phyloP scores from a whole-genome alignment of 2,888 invertebrate species.

The Amitus sp. region DNA sequence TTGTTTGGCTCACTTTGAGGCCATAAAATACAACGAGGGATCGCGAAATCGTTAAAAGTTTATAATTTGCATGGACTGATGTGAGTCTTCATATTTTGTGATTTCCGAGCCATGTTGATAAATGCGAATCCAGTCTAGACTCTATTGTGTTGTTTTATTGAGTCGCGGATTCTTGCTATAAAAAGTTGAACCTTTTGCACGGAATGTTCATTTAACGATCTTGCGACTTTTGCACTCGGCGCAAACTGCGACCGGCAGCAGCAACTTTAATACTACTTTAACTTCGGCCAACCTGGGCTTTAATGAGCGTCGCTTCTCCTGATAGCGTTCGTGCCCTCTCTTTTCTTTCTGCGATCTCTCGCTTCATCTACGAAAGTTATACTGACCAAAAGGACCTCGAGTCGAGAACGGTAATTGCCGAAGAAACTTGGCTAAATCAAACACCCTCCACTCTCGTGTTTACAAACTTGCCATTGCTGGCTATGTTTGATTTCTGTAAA shows the following conservation, averaged over 20 bases:
- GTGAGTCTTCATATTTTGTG: neutral
- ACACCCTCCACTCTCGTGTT: conserved; percentile 19
- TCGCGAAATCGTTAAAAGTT: neutral
- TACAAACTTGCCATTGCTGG: too few relatives aligned
- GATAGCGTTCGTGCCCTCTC: conserved; percentile 4
- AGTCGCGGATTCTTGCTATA: conserved; percentile 6
- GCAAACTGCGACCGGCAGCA: conserved; percentile 10
- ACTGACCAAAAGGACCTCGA: conserved; percentile 3
- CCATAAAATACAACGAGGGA: too few relatives aligned
- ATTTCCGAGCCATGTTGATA: neutral
- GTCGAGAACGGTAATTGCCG: conserved; percentile 39
- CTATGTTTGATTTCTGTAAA: too few relatives aligned
- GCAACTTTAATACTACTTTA: conserved; percentile 35
- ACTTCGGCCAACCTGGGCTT: conserved; percentile 20
- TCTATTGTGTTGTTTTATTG: too few relatives aligned
- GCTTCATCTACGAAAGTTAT: conserved; percentile 1
- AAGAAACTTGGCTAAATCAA: conserved; percentile 42
- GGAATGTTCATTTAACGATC: conserved; percentile 32
- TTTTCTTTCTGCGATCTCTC: conserved; percentile 8
- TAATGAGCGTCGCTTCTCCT: conserved; percentile 28
- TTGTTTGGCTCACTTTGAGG: too few relatives aligned
- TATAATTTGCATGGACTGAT: neutral
- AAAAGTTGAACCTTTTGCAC: conserved; percentile 24
- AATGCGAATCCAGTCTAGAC: conserved; percentile 3
- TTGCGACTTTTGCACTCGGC: conserved; percentile 29